Base-by-base conservation (phyloP, 2,113 vertebrate species). In the Miniopterus natalensis region DNA sequence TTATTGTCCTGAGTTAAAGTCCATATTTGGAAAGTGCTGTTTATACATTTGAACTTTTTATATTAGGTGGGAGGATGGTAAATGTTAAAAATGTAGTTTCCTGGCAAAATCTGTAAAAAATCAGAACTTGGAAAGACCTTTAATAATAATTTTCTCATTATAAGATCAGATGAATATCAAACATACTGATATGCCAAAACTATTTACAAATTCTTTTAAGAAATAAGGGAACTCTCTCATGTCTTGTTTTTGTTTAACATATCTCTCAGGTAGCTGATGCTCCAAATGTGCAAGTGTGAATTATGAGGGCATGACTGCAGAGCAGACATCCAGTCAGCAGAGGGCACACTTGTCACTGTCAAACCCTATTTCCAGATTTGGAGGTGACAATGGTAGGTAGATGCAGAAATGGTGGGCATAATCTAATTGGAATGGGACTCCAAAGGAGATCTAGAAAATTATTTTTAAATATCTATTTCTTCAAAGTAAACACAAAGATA, bases 31-130 rank as follows among this genome's bases (percentile, higher is more conserved):
- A 95, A 97, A 98, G 98, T 91, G 68, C 95, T 97, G 94, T 97
- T 98, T 98, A 97, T 89, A 93, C 96, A 97, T 98, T 97, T 93
- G 97, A 97, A 96, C 92, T 96, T 96, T 86, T 59, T 96, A 53
- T 79, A 70, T 86, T 84, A 95, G 95, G 78, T 94, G 45, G 25
- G 47, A 88, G 70, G 84, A 29, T 84, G 73, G 10, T 96, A 97
- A 96, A 95, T 93, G 88, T 94, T 81, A 88, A 92, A 97, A 96
- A 91, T 89, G 61, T 31, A 63, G 21, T 88, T 97, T 90, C 88
- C 84, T 79, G 77, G 27, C 61, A 91, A 81, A 85, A 96, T 45
- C 84, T 84, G 0, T 25, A 93, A 94, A 97, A 91, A 0, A 59
- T 75, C 57, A 87, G 75, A 95, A 95, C 70, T 85, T 98, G 92